phyloP scores from a whole-genome alignment of 2,888 invertebrate species.

The Ichneumoninae sp. region DNA sequence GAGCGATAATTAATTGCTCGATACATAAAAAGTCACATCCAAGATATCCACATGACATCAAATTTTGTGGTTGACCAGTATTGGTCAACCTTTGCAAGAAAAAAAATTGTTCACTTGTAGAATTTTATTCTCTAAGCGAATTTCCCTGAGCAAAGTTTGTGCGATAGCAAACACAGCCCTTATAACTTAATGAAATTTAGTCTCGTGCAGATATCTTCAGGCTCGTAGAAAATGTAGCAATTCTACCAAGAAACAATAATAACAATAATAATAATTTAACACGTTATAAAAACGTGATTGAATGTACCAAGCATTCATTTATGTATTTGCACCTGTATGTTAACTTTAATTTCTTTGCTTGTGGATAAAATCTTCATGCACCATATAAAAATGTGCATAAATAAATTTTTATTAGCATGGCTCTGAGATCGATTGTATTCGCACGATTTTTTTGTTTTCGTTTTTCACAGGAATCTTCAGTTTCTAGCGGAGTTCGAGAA shows the following conservation, averaged over 20 bases:
- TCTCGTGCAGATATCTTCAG: too few relatives aligned
- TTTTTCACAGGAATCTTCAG: conserved; percentile 88
- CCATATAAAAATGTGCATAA: not conserved
- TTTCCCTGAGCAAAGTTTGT: too few relatives aligned
- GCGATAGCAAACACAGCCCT: too few relatives aligned
- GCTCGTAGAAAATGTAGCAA: not conserved
- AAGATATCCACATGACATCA: too few relatives aligned
- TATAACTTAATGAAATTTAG: too few relatives aligned
- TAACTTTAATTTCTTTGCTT: not conserved
- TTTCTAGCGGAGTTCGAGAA: conserved; percentile 90
- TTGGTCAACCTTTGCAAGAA: too few relatives aligned
- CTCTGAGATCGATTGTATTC: not conserved
- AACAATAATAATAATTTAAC: not conserved
- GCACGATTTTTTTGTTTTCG: not conserved
- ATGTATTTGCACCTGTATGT: not conserved
- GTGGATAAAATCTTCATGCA: too few relatives aligned
- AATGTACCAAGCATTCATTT: not conserved
- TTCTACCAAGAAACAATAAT: not conserved
- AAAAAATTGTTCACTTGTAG: too few relatives aligned
- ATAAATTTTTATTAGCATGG: not conserved
- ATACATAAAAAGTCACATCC: not conserved
- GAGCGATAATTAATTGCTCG: not conserved
- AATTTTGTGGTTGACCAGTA: too few relatives aligned
- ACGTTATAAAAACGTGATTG: not conserved
- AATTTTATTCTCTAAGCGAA: too few relatives aligned